phyloP scores from a whole-genome alignment of 2,888 invertebrate species.

The Hyposoter didymator region DNA sequence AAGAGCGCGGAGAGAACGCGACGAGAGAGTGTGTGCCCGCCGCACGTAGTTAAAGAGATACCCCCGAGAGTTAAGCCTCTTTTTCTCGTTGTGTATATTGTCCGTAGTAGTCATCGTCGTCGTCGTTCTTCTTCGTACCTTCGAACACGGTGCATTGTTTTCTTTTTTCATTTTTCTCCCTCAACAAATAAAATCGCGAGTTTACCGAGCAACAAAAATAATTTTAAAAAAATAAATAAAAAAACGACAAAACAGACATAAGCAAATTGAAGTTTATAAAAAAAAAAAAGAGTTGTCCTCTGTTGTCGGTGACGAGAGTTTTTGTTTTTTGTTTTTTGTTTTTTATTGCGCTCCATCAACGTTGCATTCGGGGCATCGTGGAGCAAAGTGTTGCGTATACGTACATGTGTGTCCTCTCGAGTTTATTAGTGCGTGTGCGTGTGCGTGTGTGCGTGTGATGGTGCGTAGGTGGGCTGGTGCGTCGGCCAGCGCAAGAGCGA shows the following conservation, averaged over 20 bases:
- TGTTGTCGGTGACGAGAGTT: neutral
- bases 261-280: neutral
- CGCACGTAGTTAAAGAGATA: constrained; percentile 63
- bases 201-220: constrained; percentile 7
- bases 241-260: neutral
- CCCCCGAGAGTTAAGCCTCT: constrained; percentile 58
- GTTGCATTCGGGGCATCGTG: constrained; percentile 26
- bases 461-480: constrained; percentile 33
- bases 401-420: constrained; percentile 13
- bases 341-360: constrained; percentile 30
- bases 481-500: constrained; percentile 42
- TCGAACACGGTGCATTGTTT: constrained; percentile 27
- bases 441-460: constrained; percentile 34
- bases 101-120: constrained; percentile 56
- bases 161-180: constrained; percentile 1
- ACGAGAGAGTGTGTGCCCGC: constrained; percentile 69
- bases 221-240: no score
- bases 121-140: constrained; percentile 40
- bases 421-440: constrained; percentile 30
- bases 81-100: constrained; percentile 43
- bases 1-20: constrained; percentile 79
- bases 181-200: constrained; percentile 50
- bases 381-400: constrained; percentile 48
- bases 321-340: constrained; percentile 13
- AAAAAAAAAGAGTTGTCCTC: constrained; percentile 17